Percentiles rank a stretch among this genome's conserved stretches.
Conservation (phyloP, 2,113 vertebrate genomes). For the Macaca mulatta region DNA sequence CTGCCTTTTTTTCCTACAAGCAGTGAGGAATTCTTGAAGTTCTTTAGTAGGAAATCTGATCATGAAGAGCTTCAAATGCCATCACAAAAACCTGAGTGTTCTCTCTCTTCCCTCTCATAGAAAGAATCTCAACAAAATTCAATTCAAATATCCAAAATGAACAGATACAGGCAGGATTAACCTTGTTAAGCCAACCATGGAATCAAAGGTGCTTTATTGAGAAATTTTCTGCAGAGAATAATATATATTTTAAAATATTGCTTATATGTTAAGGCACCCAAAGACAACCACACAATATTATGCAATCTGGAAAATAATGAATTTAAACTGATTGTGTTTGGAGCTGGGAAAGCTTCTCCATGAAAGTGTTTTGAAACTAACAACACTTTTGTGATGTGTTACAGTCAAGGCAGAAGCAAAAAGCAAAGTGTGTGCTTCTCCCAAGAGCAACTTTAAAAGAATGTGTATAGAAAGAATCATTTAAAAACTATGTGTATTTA, state of each 20-base stretch:
- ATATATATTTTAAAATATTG: not conserved
- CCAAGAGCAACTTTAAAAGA: not conserved
- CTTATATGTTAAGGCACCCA: not conserved
- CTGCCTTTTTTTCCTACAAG: not conserved
- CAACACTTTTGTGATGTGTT: not conserved
- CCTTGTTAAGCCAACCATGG: not conserved
- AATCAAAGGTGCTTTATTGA: slow-evolving; percentile 35
- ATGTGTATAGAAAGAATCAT: not conserved
- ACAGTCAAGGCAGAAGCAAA: not conserved
- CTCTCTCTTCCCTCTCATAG: not conserved
- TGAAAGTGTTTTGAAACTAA: not conserved
- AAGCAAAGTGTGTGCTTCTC: not conserved
- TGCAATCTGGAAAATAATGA: slow-evolving; percentile 38
- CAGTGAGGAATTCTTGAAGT: not conserved
- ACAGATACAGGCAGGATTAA: not conserved
- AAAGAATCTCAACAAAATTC: not conserved
- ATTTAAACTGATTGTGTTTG: not conserved
- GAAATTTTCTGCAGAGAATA: not conserved
- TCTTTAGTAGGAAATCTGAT: not conserved
- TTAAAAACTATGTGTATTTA: not conserved
- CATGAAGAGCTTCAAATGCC: not conserved
- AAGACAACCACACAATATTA: slow-evolving; percentile 23
- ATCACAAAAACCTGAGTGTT: not conserved
- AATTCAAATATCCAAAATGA: not conserved
- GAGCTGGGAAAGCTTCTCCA: not conserved